Percentiles rank a stretch among this genome's conserved stretches.
Conservation (phyloP, 2,797 vertebrate genomes). For the Vespertilio murinus region DNA sequence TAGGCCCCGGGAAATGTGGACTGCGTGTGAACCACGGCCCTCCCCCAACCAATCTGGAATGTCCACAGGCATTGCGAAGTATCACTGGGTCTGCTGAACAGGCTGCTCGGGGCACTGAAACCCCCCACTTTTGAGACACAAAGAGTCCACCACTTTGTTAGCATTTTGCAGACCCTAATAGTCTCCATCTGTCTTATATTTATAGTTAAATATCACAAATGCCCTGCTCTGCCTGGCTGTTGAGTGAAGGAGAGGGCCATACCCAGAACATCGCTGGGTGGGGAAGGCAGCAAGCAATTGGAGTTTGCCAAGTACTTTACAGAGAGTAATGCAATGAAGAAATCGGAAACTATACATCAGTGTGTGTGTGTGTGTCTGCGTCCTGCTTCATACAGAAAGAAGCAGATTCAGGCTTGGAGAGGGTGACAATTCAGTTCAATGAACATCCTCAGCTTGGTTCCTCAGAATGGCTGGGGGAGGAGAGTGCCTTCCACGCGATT, state of each 20-base stretch:
- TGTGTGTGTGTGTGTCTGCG: neutral
- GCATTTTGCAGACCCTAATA: neutral
- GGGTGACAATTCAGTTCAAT: neutral
- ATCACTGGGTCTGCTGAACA: neutral
- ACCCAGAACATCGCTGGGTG: neutral
- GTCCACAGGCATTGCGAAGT: conserved; percentile 15
- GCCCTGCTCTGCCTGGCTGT: neutral
- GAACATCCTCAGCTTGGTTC: neutral
- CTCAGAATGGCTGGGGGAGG: neutral
- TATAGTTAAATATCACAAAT: conserved; percentile 23
- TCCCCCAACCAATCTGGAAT: neutral
- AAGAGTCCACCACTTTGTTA: conserved; percentile 3
- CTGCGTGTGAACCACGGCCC: neutral
- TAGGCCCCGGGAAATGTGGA: neutral
- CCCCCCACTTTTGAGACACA: neutral
- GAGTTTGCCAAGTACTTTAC: neutral
- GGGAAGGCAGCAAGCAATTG: neutral
- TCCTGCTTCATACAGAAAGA: neutral
- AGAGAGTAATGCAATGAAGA: neutral
- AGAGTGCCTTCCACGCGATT: neutral
- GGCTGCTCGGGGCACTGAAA: neutral
- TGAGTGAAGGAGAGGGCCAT: neutral
- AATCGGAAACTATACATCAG: neutral
- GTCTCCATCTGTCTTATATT: neutral
- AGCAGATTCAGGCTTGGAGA: neutral